Conservation (phyloP, 2,888 invertebrate genomes). For the Augochlorella aurata region DNA sequence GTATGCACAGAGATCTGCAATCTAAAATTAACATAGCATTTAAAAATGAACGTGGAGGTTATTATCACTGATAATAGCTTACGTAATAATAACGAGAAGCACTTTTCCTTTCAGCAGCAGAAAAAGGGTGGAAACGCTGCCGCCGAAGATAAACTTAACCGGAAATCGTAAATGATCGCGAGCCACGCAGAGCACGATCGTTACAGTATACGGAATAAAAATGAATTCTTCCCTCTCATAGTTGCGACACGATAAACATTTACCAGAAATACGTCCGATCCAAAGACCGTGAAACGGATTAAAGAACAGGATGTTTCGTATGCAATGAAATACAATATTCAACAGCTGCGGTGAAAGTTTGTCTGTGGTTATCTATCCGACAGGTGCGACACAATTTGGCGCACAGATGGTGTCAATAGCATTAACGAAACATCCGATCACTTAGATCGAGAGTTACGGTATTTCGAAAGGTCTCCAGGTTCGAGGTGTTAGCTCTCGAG, state of each 20-base stretch:
- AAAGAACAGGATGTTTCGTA: not conserved
- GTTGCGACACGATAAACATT: not conserved
- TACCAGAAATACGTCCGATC: not conserved
- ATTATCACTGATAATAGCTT: not conserved
- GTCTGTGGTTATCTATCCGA: not conserved
- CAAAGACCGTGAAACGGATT: not conserved
- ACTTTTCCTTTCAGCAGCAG: not conserved
- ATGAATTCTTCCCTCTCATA: not conserved
- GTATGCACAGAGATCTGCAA: not conserved
- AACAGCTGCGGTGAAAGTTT: constrained; percentile 18
- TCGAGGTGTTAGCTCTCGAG: constrained; percentile 20
- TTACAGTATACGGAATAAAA: not conserved
- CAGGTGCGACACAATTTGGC: not conserved
- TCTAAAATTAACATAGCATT: not conserved
- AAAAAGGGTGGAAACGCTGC: not conserved
- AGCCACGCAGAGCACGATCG: not conserved
- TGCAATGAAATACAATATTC: constrained; percentile 3
- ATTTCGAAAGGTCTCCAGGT: constrained; percentile 12
- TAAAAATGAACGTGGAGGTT: not conserved
- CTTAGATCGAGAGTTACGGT: constrained; percentile 20
- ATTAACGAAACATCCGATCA: constrained; percentile 18
- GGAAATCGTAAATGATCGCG: not conserved
- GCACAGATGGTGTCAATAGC: constrained; percentile 12
- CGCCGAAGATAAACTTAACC: not conserved
- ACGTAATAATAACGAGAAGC: not conserved